Evolutionary conservation across 1,140 invertebrate species (phyloP).

Genomic region (Limonius californicus): DNA sequence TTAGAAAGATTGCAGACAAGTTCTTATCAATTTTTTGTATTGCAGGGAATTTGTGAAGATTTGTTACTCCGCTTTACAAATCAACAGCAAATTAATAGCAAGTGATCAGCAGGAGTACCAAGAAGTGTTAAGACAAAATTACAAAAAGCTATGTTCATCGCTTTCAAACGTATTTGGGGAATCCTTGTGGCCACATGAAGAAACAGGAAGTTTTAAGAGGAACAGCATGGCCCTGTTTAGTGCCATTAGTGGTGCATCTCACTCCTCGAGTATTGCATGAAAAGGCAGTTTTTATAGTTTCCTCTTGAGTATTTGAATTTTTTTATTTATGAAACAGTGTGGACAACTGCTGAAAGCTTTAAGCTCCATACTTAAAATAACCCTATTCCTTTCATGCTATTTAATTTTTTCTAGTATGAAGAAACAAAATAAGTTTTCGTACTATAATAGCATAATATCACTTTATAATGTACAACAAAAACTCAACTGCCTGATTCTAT

Average conservation of each 20-base stretch:
- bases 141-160: conserved; percentile 76
- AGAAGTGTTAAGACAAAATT: conserved; percentile 77
- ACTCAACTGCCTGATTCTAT: background rate
- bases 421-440: no score
- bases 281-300: no score
- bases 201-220: conserved; percentile 57
- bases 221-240: conserved; percentile 66
- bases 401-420: no score
- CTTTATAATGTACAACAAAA: no score
- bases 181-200: conserved; percentile 61
- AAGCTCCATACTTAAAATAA: no score
- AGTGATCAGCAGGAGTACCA: conserved; percentile 88
- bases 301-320: no score
- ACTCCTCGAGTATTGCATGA: conserved; percentile 61
- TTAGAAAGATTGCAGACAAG: background rate
- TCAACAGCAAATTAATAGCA: conserved; percentile 81
- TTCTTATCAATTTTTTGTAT: conserved; percentile 9
- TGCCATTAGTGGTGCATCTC: conserved; percentile 63
- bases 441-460: no score
- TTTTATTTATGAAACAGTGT: no score
- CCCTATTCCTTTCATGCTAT: no score
- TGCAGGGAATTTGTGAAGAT: conserved; percentile 81
- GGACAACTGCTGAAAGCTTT: no score
- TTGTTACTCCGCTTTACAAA: conserved; percentile 79
- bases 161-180: conserved; percentile 71